Evolutionary conservation across 2,113 vertebrate genomes (phyloP), one percentile per base, ranked within the genome.

Genomic region (Microtus richardsoni): DNA sequence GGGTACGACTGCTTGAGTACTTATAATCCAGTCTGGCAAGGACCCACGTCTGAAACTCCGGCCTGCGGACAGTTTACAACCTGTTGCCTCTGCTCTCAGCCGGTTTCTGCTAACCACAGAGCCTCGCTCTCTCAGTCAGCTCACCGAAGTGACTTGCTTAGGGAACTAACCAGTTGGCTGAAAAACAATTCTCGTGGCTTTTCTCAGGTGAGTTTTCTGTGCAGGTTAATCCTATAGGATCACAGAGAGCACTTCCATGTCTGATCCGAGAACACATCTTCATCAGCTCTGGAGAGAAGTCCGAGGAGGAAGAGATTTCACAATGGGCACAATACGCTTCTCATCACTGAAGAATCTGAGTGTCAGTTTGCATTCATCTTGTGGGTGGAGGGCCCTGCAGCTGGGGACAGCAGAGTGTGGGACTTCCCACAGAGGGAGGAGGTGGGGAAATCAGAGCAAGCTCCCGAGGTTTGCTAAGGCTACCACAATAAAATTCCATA

Each of bases 221-320:
- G 16, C 78, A 44, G 24, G 17, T n/a, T 68, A 28, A 54, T 39
- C 62, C 33, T 88, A 39, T 4, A n/a, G 41, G 19, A 73, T 44
- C 52, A 5, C 21, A 30, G 70, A 88, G 73, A 80, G n/a, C 22
- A 36, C 36, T 52, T 58, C 71, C 39, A 33, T 39, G 49, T 14
- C 41, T 0, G 44, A 90, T 36, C n/a, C 24, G 66, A 36, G 79
- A 71, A 9, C 47, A 73, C 16, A n/a, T 26, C 39, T 60, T 26
- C 0, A n/a, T 24, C 33, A 41, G 74, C 62, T 73, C 71, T 28
- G 54, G 73, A 86, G 60, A 62, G 77, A 47, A 49, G 39, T 71
- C 39, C 28, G 62, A 83, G 74, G 91, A 89, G 70, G 91, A 47
- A 84, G 71, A 85, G 24, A 39, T 96, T 91, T 94, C 47, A 1